Percentiles rank a stretch among this genome's conserved stretches.
Conservation (phyloP, 2,797 vertebrate genomes). For the Megalops cyprinoides region DNA sequence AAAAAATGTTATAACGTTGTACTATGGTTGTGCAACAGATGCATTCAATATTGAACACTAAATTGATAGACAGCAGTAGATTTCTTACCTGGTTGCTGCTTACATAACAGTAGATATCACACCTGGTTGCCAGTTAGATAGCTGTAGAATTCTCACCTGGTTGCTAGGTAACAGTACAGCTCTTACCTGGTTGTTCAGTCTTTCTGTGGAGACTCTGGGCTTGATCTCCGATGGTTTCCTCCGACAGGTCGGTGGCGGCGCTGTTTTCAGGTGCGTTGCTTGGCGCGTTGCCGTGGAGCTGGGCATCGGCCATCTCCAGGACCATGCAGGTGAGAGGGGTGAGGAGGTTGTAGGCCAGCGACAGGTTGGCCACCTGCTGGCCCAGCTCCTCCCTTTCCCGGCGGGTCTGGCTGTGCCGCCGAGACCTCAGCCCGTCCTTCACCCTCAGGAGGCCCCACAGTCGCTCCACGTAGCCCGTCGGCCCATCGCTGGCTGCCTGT, state of each 20-base stretch:
- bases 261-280: conserved; percentile 18
- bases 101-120: too few species aligned
- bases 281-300: conserved; percentile 47
- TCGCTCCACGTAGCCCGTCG: conserved; percentile 78
- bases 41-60: too few species aligned
- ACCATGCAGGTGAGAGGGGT: conserved; percentile 86
- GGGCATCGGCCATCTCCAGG: conserved; percentile 73
- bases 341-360: conserved; percentile 84
- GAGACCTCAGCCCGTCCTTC: conserved; percentile 80
- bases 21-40: too few species aligned
- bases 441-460: conserved; percentile 90
- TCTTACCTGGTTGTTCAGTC: conserved; percentile 66
- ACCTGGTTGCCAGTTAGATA: neutral
- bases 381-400: conserved; percentile 74
- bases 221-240: conserved; percentile 64
- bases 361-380: conserved; percentile 78
- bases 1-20: too few species aligned
- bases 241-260: conserved; percentile 49
- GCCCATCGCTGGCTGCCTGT: too few species aligned
- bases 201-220: conserved; percentile 68
- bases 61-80: too few species aligned
- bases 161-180: neutral
- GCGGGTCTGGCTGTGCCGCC: conserved; percentile 73
- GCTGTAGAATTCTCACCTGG: neutral
- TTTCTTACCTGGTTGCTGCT: too few species aligned